phyloP scores from a whole-genome alignment of 2,888 invertebrate species.

The Harmothoe impar region DNA sequence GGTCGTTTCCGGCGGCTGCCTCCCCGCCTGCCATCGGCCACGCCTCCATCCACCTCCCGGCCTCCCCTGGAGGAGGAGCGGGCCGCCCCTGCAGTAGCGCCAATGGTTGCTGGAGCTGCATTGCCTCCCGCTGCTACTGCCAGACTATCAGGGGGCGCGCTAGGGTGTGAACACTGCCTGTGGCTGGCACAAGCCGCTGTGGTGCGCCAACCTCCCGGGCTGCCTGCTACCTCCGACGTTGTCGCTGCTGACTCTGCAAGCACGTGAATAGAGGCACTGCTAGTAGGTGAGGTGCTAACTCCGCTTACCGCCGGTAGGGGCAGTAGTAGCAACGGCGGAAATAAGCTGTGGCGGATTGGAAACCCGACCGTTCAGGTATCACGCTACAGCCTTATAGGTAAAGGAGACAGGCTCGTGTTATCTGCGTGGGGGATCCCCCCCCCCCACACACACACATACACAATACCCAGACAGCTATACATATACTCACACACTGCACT shows the following conservation, averaged over 20 bases:
- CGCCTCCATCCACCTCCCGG: background rate
- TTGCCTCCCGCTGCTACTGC: background rate
- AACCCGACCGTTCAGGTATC: background rate
- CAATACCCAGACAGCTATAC: too few relatives aligned
- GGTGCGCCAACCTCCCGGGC: background rate
- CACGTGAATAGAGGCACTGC: constrained; percentile 16
- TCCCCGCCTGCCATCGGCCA: background rate
- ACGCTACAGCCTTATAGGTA: background rate
- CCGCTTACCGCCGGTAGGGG: background rate
- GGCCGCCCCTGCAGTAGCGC: background rate
- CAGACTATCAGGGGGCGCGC: background rate
- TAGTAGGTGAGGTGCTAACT: constrained; percentile 21
- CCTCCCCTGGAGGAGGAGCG: background rate
- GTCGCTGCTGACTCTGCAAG: background rate
- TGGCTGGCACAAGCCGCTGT: background rate
- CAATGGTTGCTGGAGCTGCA: constrained; percentile 7
- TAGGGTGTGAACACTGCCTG: background rate
- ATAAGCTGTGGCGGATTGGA: background rate
- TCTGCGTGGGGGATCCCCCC: too few relatives aligned
- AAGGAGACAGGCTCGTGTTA: background rate
- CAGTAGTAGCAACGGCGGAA: background rate
- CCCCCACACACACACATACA: too few relatives aligned
- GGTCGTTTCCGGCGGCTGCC: constrained; percentile 27
- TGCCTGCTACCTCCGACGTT: background rate
- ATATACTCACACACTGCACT: too few relatives aligned